A percentile compares a stretch with the other conserved stretches of the same genome.
phyloP scores from a whole-genome alignment of 2,888 invertebrate species.

The Metacarcinus magister region DNA sequence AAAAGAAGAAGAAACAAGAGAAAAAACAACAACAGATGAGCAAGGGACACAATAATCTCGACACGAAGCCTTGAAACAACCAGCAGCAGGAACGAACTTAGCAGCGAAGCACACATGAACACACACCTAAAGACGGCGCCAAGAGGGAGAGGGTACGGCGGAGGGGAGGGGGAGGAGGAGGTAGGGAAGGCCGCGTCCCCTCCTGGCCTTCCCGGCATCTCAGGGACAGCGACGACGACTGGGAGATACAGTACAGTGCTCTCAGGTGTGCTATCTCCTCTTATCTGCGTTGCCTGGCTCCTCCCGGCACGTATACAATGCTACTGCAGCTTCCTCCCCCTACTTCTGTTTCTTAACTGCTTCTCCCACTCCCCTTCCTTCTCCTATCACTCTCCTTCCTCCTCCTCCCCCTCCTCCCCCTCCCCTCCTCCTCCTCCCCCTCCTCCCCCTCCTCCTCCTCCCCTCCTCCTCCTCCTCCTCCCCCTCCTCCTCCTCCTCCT shows the following conservation, averaged over 20 bases:
- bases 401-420: too few species aligned
- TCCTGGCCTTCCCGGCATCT: not conserved
- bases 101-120: not conserved
- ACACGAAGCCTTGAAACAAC: not conserved
- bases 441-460: not conserved
- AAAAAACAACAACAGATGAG: too few species aligned
- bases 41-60: not conserved
- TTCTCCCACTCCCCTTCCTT: not conserved
- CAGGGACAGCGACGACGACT: not conserved
- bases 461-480: not conserved
- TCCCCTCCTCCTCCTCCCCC: not conserved
- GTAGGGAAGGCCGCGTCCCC: not conserved
- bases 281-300: constrained; percentile 22
- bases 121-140: not conserved
- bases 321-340: not conserved
- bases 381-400: not conserved
- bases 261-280: not conserved
- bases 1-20: too few species aligned
- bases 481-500: too few species aligned
- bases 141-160: not conserved
- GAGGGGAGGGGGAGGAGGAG: not conserved
- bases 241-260: not conserved
- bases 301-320: not conserved
- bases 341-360: too few species aligned
- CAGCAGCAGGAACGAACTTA: not conserved